phyloP scores from a whole-genome alignment of 2,888 invertebrate genomes.

The Hydriomena furcata region DNA sequence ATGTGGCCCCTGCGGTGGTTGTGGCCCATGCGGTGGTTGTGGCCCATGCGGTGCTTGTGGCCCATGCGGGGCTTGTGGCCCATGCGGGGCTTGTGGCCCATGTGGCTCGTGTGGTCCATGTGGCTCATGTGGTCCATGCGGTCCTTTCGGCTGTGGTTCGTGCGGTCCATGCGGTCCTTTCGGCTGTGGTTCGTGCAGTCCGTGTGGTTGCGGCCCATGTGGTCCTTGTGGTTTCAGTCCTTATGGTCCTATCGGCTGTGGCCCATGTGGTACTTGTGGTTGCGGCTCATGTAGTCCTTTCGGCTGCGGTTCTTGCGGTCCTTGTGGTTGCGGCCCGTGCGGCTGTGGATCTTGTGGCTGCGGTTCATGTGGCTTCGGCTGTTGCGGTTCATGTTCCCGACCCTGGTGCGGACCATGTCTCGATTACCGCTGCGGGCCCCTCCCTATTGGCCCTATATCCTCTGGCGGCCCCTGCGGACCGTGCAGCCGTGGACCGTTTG shows the following conservation, averaged over 20 bases:
- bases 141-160: conserved; percentile 4
- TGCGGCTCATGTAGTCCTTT: conserved; percentile 9
- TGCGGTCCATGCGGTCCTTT: conserved; percentile 3
- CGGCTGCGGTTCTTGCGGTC: neutral
- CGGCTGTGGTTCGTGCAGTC: neutral
- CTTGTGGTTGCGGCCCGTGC: conserved; percentile 10
- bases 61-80: conserved; percentile 14
- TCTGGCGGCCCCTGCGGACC: conserved; percentile 16
- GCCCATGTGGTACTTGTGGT: conserved; percentile 1
- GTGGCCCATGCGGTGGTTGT: conserved; percentile 6
- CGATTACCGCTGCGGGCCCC: conserved; percentile 2
- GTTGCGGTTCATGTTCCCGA: neutral
- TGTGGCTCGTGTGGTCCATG: neutral
- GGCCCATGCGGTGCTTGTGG: neutral
- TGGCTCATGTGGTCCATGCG: neutral
- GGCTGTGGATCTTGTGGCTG: conserved; percentile 3
- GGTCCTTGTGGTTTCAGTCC: neutral
- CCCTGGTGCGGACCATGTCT: neutral
- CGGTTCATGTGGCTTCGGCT: conserved; percentile 2
- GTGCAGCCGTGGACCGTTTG: conserved; percentile 5
- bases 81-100: conserved; percentile 6
- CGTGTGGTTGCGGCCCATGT: conserved; percentile 5
- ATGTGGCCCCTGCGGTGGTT: conserved; percentile 23
- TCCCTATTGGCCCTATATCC: conserved; percentile 1
- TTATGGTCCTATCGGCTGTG: neutral